Conservation (phyloP, 2,888 invertebrate genomes). For the Ceriagrion tenellum region DNA sequence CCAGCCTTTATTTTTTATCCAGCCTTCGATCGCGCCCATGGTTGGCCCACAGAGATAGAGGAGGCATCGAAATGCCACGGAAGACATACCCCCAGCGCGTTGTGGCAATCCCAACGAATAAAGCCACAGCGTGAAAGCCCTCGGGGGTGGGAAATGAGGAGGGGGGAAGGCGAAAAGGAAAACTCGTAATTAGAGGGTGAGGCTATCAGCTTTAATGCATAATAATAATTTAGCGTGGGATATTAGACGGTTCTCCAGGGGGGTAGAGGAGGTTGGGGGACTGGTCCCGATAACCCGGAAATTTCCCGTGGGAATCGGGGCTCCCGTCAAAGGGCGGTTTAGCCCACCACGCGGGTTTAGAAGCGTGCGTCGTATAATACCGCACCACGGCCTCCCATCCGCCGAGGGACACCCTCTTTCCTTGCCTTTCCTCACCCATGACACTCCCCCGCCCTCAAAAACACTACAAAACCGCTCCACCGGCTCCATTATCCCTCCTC, state of each 20-base stretch:
- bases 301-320: slow-evolving; percentile 9
- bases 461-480: neutral
- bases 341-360: neutral
- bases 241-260: neutral
- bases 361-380: no score
- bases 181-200: neutral
- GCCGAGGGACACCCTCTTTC: no score
- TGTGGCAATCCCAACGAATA: neutral
- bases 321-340: neutral
- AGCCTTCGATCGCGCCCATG: no score
- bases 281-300: neutral
- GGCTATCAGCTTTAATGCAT: neutral
- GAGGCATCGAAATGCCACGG: neutral
- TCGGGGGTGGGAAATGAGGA: neutral
- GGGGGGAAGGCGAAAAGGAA: neutral
- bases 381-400: no score
- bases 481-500: neutral
- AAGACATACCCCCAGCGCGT: neutral
- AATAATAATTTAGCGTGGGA: slow-evolving; percentile 9
- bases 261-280: neutral
- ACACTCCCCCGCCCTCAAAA: no score
- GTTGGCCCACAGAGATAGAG: no score
- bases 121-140: neutral
- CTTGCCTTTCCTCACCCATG: no score
- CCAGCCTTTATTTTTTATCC: no score